phyloP scores from a whole-genome alignment of 2,888 invertebrate genomes.

The Athalia circularis region DNA sequence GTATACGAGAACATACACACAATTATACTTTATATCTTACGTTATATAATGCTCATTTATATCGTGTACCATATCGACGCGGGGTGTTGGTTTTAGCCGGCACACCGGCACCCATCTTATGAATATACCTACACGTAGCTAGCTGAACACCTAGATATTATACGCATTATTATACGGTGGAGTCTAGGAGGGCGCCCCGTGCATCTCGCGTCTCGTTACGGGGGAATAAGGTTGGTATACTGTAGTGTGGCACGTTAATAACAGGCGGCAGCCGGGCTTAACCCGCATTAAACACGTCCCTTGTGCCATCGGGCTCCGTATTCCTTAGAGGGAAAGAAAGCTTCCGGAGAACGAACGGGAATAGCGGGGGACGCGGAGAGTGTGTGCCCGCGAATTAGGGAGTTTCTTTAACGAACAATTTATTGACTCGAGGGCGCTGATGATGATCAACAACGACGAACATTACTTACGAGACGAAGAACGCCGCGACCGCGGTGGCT shows the following conservation, averaged over 20 bases:
- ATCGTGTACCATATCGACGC: no score
- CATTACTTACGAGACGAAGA: no score
- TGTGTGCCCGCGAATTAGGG: neutral
- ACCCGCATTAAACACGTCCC: conserved; percentile 30
- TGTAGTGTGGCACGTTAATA: conserved; percentile 35
- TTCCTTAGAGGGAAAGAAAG: conserved; percentile 6
- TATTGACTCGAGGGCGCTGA: no score
- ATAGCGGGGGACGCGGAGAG: neutral
- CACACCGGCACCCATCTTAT: no score
- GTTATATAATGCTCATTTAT: neutral
- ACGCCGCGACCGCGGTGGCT: no score
- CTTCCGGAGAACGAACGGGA: neutral
- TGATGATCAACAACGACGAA: no score
- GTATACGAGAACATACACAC: neutral
- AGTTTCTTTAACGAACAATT: neutral
- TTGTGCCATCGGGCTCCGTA: neutral
- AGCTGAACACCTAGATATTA: conserved; percentile 1
- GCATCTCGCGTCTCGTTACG: conserved; percentile 15
- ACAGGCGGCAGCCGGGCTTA: conserved; percentile 42
- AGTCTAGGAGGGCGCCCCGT: neutral
- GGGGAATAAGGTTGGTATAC: conserved; percentile 13
- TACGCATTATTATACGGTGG: neutral
- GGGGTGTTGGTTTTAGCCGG: no score
- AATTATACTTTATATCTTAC: neutral
- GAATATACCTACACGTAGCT: neutral